phyloP scores from a whole-genome alignment of 2,797 vertebrate genomes.

The Platyrinchus mystaceus region DNA sequence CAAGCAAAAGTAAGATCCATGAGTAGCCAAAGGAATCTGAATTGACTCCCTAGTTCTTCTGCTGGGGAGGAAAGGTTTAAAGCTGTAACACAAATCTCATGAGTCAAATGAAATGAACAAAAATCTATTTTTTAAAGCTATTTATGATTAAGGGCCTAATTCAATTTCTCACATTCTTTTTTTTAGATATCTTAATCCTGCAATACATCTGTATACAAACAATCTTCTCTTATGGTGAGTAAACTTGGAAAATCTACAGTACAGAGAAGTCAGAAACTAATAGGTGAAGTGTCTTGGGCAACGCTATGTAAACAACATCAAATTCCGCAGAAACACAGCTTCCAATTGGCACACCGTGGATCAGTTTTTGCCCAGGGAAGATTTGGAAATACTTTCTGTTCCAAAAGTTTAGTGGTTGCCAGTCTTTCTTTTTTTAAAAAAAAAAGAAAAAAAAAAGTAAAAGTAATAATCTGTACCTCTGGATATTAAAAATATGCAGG shows the following conservation, averaged over 20 bases:
- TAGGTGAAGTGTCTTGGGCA: background rate
- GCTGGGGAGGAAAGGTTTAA: background rate
- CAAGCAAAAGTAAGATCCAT: background rate
- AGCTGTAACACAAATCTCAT: background rate
- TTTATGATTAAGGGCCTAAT: background rate
- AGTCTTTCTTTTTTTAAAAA: too few relatives aligned
- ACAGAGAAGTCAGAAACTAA: background rate
- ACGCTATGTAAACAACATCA: background rate
- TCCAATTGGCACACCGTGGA: background rate
- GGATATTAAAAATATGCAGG: accelerated
- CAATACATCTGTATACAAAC: background rate
- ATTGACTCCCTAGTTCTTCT: background rate
- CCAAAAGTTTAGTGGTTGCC: background rate
- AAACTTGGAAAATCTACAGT: background rate
- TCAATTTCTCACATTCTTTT: background rate
- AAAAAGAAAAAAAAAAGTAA: background rate
- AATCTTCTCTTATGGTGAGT: background rate
- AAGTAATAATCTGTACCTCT: background rate
- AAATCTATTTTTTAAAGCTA: background rate
- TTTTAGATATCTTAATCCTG: background rate
- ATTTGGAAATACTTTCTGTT: background rate
- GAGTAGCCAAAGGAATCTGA: background rate
- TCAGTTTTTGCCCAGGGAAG: background rate
- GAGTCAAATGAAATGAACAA: background rate
- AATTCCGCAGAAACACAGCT: background rate